These are phyloP conservation scores for Dryococelus australis DNA, from an alignment of 2,888 invertebrate species.

Conservation along the genomic window DNA sequence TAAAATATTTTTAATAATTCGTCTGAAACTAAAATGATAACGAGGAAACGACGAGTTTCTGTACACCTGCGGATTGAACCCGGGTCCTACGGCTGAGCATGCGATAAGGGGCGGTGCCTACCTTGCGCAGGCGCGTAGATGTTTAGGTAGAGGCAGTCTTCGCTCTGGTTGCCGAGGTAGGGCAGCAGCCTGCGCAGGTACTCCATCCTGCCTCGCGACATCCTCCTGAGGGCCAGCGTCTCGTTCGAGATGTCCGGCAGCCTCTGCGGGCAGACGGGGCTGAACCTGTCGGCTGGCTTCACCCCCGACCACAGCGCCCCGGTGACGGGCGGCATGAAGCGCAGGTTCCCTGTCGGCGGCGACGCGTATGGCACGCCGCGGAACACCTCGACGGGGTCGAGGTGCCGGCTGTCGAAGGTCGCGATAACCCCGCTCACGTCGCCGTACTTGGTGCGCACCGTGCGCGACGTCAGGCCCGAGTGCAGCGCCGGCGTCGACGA, in stretches of 20 bases:
- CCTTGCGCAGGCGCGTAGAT: slow-evolving; percentile 96
- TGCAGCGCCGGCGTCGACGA: slow-evolving; percentile 30
- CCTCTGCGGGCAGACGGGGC: slow-evolving; percentile 92
- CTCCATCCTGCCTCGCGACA: slow-evolving; percentile 89
- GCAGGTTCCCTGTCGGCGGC: slow-evolving; percentile 84
- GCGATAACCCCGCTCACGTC: slow-evolving; percentile 86
- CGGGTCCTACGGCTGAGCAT: too few species aligned
- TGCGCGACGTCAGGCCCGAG: slow-evolving; percentile 72
- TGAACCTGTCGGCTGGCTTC: slow-evolving; percentile 84
- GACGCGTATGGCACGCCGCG: slow-evolving; percentile 95
- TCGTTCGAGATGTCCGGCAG: slow-evolving; percentile 86
- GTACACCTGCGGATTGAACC: too few species aligned
- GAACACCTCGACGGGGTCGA: slow-evolving; percentile 92
- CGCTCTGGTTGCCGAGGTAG: slow-evolving; percentile 89
- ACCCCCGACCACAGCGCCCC: slow-evolving; percentile 92
- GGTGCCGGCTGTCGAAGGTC: slow-evolving; percentile 78
- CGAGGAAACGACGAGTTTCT: too few species aligned
- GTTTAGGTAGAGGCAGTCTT: slow-evolving; percentile 97
- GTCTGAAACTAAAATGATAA: too few species aligned
- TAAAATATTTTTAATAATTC: too few species aligned
- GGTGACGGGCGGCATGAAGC: slow-evolving; percentile 96
- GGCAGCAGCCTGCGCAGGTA: slow-evolving; percentile 88
- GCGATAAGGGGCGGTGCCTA: slow-evolving; percentile 54
- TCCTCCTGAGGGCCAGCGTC: slow-evolving; percentile 80
- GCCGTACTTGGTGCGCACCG: slow-evolving; percentile 87